Evolutionary conservation across 2,113 vertebrate species (phyloP), one percentile per base, ranked within the genome.

Genomic region (Agapornis roseicollis): DNA sequence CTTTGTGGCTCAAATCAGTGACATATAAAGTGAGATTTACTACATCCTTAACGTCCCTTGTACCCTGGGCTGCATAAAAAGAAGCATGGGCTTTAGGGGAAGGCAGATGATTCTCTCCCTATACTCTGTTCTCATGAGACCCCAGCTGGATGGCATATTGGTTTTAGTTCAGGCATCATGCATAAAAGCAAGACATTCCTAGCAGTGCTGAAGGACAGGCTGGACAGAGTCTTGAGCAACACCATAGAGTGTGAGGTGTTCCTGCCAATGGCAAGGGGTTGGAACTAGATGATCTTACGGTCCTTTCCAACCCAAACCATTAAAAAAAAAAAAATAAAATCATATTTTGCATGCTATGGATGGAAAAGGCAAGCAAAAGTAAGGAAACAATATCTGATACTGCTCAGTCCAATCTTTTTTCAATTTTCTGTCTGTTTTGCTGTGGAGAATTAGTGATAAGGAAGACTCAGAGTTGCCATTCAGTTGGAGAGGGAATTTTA

Each of bases 201-300:
- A 9, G 18, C 47, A 46, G 11, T 33, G 3, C 44, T 68, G 13
- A 61, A 49, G 47, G 12, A 12, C 14, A 74, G 24, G 17, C 53
- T 61, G 13, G 27, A 68, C 7, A 24, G 9, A 49, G 1, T 4
- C 55, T 61, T 53, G 35, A 17, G 39, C 18, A 73, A 44, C 52
- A 10, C 1, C 4, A 5, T 60, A 6, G 49, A 20, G 31, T 31
- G 49, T 90, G 80, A 50, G 5, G 16, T 37, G 3, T n/a, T 9
- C 8, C 11, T 55, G 18, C 4, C 8, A 2, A 22, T 16, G 6
- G 5, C 35, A 37, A 20, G 5, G 3, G 11, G 1, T 12, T 27
- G 41, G 10, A 4, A 70, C 19, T 60, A 25, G 1, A 37, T 20
- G 11, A 81, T 37, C 33, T 82, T 29, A 46, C 24, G 2, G 2